A percentile compares a stretch with the other conserved stretches of the same genome.
These are phyloP conservation scores for Drosophila merina DNA, from an alignment of 2,888 invertebrate genomes.

Conservation along the genomic window DNA sequence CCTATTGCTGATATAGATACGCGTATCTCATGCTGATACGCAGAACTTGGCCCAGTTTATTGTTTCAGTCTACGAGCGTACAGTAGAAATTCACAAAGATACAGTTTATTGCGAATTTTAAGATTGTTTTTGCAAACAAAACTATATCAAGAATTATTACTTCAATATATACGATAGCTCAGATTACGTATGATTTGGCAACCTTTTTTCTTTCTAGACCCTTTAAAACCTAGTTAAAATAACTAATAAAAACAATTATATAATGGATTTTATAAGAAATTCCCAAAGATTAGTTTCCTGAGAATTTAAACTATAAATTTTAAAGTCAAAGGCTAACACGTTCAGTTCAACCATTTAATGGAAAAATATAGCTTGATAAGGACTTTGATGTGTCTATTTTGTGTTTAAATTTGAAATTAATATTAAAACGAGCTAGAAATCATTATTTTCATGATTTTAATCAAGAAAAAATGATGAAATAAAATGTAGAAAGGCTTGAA, in stretches of 20 bases:
- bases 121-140: not conserved
- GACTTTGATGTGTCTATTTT: not conserved
- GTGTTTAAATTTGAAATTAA: not conserved
- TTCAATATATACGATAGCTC: no score
- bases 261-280: not conserved
- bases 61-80: not conserved
- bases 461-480: no score
- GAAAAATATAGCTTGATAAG: not conserved
- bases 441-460: not conserved
- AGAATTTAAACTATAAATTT: not conserved
- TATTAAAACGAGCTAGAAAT: not conserved
- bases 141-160: no score
- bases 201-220: no score
- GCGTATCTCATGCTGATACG: conserved; percentile 18
- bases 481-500: no score
- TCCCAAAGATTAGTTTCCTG: not conserved
- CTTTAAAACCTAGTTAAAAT: no score
- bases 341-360: not conserved
- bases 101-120: not conserved
- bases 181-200: no score
- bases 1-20: conserved; percentile 23
- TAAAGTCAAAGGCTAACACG: not conserved
- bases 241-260: no score
- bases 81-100: not conserved
- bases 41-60: conserved; percentile 41